Conservation (phyloP, 53 echinoderm and acorn worm species). For the Arbacia lixula region DNA sequence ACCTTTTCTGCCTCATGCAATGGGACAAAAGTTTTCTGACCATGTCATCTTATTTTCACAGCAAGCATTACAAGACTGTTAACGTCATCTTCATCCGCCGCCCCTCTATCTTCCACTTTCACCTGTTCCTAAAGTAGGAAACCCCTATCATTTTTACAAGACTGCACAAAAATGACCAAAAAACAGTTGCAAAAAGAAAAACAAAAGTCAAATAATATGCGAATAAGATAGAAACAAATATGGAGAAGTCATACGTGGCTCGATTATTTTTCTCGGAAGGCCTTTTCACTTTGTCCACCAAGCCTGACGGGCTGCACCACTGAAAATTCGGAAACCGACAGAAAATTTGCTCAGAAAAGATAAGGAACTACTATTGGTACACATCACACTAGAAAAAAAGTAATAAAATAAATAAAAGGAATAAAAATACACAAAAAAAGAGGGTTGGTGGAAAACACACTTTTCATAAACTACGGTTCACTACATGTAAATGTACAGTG, state of each 20-base stretch:
- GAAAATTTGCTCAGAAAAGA: slow-evolving; percentile 58
- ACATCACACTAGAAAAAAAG: slow-evolving; percentile 55
- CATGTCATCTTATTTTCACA: no score
- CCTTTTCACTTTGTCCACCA: slow-evolving; percentile 59
- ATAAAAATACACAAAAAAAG: slow-evolving; percentile 32
- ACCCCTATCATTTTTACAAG: neutral
- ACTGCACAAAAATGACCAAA: neutral
- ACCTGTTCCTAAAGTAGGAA: no score
- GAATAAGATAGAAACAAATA: slow-evolving; percentile 54
- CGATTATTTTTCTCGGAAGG: slow-evolving; percentile 57
- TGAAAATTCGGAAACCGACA: slow-evolving; percentile 65
- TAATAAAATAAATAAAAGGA: no score
- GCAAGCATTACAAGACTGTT: no score
- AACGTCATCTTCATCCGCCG: no score
- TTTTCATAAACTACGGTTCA: slow-evolving; percentile 13
- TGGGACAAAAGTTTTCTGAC: no score
- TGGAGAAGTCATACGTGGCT: slow-evolving; percentile 64
- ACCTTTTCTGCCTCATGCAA: no score
- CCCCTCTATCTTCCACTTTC: no score
- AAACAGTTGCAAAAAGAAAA: slow-evolving; percentile 34
- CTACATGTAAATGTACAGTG: slow-evolving; percentile 28
- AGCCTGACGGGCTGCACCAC: slow-evolving; percentile 58
- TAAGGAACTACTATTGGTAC: slow-evolving; percentile 53
- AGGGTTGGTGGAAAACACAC: neutral
- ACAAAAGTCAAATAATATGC: slow-evolving; percentile 48